These are phyloP conservation scores for Nycteola revayana DNA, from an alignment of 2,888 invertebrate species.

Conservation along the genomic window DNA sequence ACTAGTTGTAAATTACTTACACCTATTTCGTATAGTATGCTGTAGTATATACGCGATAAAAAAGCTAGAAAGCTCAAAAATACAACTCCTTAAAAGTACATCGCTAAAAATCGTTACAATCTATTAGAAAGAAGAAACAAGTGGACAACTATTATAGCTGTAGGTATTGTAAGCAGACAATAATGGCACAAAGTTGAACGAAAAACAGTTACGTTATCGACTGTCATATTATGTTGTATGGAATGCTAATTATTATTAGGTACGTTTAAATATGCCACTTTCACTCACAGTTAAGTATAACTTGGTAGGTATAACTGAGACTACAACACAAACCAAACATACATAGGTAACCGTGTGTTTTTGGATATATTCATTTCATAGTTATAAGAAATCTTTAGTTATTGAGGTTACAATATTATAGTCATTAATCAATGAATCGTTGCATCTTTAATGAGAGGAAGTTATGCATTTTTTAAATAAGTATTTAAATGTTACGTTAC, in stretches of 20 bases:
- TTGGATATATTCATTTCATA: slow-evolving; percentile 1
- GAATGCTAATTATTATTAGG: slow-evolving; percentile 43
- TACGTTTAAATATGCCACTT: slow-evolving; percentile 39
- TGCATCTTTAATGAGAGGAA: slow-evolving; percentile 8
- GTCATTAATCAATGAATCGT: slow-evolving; percentile 10
- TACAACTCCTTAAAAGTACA: too few relatives aligned
- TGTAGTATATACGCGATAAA: too few relatives aligned
- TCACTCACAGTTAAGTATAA: slow-evolving; percentile 22
- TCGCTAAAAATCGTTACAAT: too few relatives aligned
- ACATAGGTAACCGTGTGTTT: too few relatives aligned
- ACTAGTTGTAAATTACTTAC: too few relatives aligned
- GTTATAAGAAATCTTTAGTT: slow-evolving; percentile 4
- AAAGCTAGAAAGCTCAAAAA: too few relatives aligned
- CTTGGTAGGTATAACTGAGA: too few relatives aligned
- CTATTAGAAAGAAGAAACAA: too few relatives aligned
- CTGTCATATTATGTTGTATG: slow-evolving; percentile 29
- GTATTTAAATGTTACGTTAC: slow-evolving; percentile 20
- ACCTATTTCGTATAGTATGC: too few relatives aligned
- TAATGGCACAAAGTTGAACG: slow-evolving; percentile 31
- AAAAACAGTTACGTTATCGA: slow-evolving; percentile 40
- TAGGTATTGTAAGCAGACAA: slow-evolving; percentile 23
- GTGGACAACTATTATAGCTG: too few relatives aligned
- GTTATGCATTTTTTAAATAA: neutral
- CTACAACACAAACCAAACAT: too few relatives aligned
- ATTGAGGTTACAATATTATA: slow-evolving; percentile 11